Evolutionary conservation across 2,797 vertebrate genomes (phyloP), one percentile per base, ranked within the genome.

Genomic region (Crenichthys baileyi): DNA sequence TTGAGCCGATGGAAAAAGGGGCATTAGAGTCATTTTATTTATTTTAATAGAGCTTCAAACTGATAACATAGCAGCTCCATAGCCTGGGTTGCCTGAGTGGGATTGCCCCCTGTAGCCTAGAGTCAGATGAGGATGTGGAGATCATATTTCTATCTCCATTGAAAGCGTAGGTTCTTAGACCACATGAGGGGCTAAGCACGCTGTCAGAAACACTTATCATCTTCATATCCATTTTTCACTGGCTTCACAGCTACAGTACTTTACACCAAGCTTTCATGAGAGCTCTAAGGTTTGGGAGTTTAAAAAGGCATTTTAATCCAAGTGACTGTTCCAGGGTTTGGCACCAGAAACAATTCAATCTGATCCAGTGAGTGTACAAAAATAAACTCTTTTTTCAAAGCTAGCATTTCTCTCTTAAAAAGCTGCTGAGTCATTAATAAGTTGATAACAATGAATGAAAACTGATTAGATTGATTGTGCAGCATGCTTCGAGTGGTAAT

Each of bases 201-300:
- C 81, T 85, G 90, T 89, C 93, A 93, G 85, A 86, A 93, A 87
- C 90, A 90, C 88, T 91, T 86, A 88, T 78, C 92, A 76, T 85
- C 88, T 83, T 88, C 85, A 91, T 87, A 90, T 89, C 85, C 46
- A 44, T 86, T 88, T 86, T 87, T 88, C 83, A 87, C 77, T 26
- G 67, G 79, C 86, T 86, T 92, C 85, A 87, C 88, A 86, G 84
- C 89, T 94, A 81, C 85, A 89, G 82, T 72, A 71, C 76, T 84
- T 76, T 79, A 82, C 72, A n/a, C 88, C 36, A 73, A 85, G 79
- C 73, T 53, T 72, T 83, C 72, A 77, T 2, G 71, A 86, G 77
- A 70, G 80, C 83, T 77, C 11, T 24, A 81, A 75, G 76, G 72
- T 85, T 80, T 80, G 58, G 77, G 80, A 58, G 75, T 74, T 81